phyloP scores from a whole-genome alignment of 1,140 invertebrate species.

The Drosophila kurseongensis region DNA sequence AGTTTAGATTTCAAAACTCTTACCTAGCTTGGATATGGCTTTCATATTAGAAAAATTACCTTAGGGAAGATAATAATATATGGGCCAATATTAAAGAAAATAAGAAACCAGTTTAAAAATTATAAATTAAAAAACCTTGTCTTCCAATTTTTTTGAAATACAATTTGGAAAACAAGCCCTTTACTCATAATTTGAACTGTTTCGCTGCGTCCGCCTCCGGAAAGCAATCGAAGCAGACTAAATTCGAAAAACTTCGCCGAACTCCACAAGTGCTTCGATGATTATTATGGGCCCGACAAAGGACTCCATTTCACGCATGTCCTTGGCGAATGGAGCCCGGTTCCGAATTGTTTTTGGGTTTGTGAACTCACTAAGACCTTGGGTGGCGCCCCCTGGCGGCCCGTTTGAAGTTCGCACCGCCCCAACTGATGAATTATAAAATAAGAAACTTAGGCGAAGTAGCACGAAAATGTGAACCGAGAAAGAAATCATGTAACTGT shows the following conservation, averaged over 20 bases:
- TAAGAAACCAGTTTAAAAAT: no score
- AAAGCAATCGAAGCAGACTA: slow-evolving; percentile 43
- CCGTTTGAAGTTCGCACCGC: neutral
- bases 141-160: neutral
- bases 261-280: slow-evolving; percentile 54
- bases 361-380: slow-evolving; percentile 62
- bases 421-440: slow-evolving; percentile 24
- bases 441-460: slow-evolving; percentile 3
- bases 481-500: slow-evolving; percentile 83
- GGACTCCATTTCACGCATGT: slow-evolving; percentile 65
- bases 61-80: no score
- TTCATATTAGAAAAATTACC: no score
- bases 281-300: slow-evolving; percentile 21
- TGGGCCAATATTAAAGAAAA: no score
- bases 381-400: slow-evolving; percentile 59
- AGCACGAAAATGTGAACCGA: slow-evolving; percentile 33
- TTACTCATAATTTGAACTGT: neutral
- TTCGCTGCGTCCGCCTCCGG: slow-evolving; percentile 37
- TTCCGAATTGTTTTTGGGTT: slow-evolving; percentile 45
- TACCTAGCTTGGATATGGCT: no score
- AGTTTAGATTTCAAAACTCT: no score
- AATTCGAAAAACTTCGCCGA: slow-evolving; percentile 44
- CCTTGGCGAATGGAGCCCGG: slow-evolving; percentile 42
- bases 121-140: no score
- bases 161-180: neutral